Conservation (phyloP, 35 echinoderm and acorn worm species). For the Lytechinus pictus region DNA sequence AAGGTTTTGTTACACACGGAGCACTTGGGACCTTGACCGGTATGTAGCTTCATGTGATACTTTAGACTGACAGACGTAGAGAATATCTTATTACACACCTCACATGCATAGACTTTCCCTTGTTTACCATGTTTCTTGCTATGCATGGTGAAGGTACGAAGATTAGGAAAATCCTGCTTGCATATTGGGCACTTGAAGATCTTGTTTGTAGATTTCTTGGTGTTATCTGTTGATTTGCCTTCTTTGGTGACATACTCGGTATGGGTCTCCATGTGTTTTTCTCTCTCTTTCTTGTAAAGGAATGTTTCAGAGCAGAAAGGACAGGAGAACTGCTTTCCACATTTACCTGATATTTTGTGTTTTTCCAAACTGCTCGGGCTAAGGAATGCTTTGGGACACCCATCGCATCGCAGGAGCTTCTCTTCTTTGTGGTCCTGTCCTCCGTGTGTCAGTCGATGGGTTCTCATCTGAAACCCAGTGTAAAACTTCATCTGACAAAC, state of each 20-base stretch:
- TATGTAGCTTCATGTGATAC: neutral
- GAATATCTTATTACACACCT: neutral
- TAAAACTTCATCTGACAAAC: conserved; percentile 58
- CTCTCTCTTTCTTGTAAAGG: neutral
- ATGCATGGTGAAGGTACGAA: neutral
- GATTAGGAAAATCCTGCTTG: neutral
- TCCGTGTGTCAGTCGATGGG: neutral
- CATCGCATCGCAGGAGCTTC: neutral
- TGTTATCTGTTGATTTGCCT: neutral
- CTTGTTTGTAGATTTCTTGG: neutral
- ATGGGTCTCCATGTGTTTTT: neutral
- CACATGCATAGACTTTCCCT: conserved; percentile 27
- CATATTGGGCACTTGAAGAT: neutral
- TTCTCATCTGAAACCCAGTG: neutral
- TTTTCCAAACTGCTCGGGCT: neutral
- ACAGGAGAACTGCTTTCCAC: neutral
- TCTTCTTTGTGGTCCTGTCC: conserved; percentile 34
- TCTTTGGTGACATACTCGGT: neutral
- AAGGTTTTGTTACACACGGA: neutral
- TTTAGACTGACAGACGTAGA: neutral
- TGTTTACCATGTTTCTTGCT: neutral
- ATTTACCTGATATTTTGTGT: neutral
- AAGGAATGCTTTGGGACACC: neutral
- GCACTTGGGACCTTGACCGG: neutral
- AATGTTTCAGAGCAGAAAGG: neutral